phyloP scores from a whole-genome alignment of 2,113 vertebrate species.

The Cyprinodon tularosa region DNA sequence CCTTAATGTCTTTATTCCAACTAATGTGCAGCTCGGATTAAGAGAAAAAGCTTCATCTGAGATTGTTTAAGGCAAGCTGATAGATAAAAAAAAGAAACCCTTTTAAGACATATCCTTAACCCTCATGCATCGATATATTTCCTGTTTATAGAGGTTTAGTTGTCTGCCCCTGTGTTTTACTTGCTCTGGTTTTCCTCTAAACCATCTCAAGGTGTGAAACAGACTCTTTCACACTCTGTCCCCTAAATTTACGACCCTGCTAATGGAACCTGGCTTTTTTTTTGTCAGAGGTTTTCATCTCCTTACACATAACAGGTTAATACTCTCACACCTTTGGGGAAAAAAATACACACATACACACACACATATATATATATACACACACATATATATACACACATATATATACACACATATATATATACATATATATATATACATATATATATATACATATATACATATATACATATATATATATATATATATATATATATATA shows the following conservation, averaged over 20 bases:
- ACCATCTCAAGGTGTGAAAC: slow-evolving; percentile 44
- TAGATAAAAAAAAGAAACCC: not conserved
- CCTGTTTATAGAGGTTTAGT: slow-evolving; percentile 50
- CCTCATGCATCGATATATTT: slow-evolving; percentile 22
- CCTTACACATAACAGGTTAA: slow-evolving; percentile 49
- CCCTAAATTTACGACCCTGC: slow-evolving; percentile 45
- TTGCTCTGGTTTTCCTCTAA: slow-evolving; percentile 35
- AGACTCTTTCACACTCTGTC: slow-evolving; percentile 36
- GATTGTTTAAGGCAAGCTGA: not conserved
- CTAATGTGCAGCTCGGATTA: not conserved
- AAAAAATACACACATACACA: slow-evolving; percentile 7
- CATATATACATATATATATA: too few relatives aligned
- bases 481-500: too few relatives aligned
- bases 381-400: too few relatives aligned
- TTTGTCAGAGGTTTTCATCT: slow-evolving; percentile 35
- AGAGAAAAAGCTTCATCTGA: not conserved
- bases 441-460: too few relatives aligned
- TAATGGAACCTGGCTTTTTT: slow-evolving; percentile 38
- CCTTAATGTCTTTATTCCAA: not conserved
- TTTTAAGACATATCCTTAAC: slow-evolving; percentile 26
- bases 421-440: too few relatives aligned
- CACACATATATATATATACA: too few relatives aligned
- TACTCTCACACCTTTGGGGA: slow-evolving; percentile 19
- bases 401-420: too few relatives aligned
- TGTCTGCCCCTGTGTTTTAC: slow-evolving; percentile 28